These are phyloP conservation scores for Gallinago paraguaiae DNA, from an alignment of 2,113 vertebrate species.

Conservation along the genomic window DNA sequence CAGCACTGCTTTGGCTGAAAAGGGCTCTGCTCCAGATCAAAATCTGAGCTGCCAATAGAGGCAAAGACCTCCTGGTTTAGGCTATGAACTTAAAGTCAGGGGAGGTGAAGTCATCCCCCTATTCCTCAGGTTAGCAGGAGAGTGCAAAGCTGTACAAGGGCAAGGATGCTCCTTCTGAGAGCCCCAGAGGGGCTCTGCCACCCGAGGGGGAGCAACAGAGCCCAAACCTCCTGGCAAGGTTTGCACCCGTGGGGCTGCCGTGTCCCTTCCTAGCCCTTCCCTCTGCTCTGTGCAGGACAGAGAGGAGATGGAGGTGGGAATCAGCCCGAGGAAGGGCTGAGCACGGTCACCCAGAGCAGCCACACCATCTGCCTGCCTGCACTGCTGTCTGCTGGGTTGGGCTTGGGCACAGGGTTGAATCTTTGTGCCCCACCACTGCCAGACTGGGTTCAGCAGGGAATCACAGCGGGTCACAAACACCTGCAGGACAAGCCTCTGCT, in stretches of 20 bases:
- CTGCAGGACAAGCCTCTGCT: too few species aligned
- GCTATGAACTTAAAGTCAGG: background rate
- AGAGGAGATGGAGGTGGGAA: background rate
- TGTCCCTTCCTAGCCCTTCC: background rate
- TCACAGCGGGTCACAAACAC: background rate
- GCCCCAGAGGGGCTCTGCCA: background rate
- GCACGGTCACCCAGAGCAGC: rapidly evolving
- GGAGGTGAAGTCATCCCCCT: background rate
- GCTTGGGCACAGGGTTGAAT: background rate
- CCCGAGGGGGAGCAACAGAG: rapidly evolving
- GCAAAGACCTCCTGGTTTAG: background rate
- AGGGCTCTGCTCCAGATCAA: background rate
- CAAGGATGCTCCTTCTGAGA: background rate
- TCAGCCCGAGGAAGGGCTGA: rapidly evolving
- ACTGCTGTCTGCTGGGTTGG: background rate
- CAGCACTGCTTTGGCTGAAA: background rate
- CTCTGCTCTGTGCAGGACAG: rapidly evolving
- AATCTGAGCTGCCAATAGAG: background rate
- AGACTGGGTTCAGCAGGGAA: background rate
- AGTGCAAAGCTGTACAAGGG: background rate
- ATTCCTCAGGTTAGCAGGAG: background rate
- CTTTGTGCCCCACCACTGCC: background rate
- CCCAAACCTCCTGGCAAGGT: background rate
- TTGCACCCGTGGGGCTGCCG: background rate
- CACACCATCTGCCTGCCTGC: background rate